Evolutionary conservation across 2,888 invertebrate species (phyloP), one percentile per base, ranked within the genome.

Genomic region (Stegana nigrithorax): DNA sequence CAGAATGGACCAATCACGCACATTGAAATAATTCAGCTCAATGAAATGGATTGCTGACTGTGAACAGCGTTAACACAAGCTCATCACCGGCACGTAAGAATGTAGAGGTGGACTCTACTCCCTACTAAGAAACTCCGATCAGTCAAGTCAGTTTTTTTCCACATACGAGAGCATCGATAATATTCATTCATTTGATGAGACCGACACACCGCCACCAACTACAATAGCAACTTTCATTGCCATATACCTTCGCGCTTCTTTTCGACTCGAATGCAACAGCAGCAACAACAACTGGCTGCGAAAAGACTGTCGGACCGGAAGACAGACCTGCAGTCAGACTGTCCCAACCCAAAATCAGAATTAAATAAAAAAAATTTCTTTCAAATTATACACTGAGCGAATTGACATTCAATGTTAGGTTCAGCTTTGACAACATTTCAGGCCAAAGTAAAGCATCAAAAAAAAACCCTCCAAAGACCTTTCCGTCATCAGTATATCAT

Each of bases 101-200:
- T n/a, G n/a, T n/a, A n/a, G n/a, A n/a, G n/a, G n/a, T n/a, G n/a
- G n/a, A n/a, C n/a, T n/a, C n/a, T n/a, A n/a, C n/a, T n/a, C n/a
- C 45, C 10, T 23, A 23, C 47, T 8, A 10, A 47, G 17, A 23
- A 25, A 45, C 45, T 8, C 36, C 72, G 71, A 66, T 73, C 76
- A 75, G n/a, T 78, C 75, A 78, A 78, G 74, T 75, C 70, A 71
- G 70, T 72, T 73, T 71, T n/a, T 71, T 75, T 73, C 74, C 73
- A 70, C 73, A 70, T 72, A 68, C 69, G 67, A 73, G 64, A 72
- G 69, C 72, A 73, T 77, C 75, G 76, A 76, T 78, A 73, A 79
- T 77, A 78, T 80, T 80, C 80, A 80, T 80, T 79, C 80, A 80
- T 80, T 80, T 80, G 80, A 80, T 80, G 79, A 67, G 74, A 39